Conservation (phyloP, 2,113 vertebrate genomes). For the Stegostoma tigrinum region DNA sequence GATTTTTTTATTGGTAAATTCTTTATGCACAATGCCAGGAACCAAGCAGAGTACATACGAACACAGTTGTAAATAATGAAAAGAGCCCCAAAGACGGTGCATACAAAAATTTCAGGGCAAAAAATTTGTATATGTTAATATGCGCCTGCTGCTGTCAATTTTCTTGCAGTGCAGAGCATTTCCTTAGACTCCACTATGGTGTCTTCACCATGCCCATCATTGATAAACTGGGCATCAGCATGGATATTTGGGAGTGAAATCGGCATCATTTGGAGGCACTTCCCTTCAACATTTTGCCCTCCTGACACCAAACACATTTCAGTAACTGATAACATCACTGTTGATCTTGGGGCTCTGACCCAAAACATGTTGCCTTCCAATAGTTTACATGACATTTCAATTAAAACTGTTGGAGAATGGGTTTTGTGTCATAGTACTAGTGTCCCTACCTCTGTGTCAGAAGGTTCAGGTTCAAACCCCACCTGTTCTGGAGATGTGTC, state of each 20-base stretch:
- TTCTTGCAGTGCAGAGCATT: neutral
- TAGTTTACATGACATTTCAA: neutral
- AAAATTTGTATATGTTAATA: neutral
- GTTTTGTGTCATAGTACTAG: no score
- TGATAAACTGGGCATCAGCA: neutral
- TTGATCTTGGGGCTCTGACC: neutral
- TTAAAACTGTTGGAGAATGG: neutral
- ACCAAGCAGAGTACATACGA: neutral
- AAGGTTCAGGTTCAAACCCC: no score
- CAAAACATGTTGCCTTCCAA: neutral
- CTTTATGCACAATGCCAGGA: neutral
- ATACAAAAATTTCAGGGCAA: no score
- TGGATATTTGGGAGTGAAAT: neutral
- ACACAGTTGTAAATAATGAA: no score
- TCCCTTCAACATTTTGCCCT: neutral
- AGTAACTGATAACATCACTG: neutral
- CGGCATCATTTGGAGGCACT: neutral
- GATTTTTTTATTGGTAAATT: conserved; percentile 22
- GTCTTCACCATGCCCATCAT: neutral
- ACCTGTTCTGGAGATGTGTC: no score
- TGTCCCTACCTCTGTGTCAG: no score
- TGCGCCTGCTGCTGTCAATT: neutral
- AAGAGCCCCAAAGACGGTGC: no score
- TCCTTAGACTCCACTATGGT: neutral
- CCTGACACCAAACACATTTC: neutral